phyloP scores from a whole-genome alignment of 2,888 invertebrate species.

The Megalurothrips usitatus region DNA sequence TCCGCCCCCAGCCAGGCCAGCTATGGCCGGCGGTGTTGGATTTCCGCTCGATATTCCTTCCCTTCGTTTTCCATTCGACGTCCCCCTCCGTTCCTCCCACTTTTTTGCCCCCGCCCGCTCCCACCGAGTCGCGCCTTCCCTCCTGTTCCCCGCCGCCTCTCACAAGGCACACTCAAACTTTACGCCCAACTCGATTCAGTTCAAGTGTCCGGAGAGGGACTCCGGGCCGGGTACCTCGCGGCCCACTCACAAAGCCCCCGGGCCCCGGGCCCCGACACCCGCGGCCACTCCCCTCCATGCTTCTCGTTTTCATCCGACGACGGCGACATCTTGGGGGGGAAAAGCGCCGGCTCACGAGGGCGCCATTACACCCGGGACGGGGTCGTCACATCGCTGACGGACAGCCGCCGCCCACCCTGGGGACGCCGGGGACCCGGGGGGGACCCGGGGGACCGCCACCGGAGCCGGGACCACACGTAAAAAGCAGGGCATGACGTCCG shows the following conservation, averaged over 20 bases:
- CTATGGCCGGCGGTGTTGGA: background rate
- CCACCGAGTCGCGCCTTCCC: too few species aligned
- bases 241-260: too few species aligned
- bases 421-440: background rate
- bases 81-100: too few species aligned
- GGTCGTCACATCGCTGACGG: background rate
- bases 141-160: too few species aligned
- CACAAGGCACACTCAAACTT: too few species aligned
- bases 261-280: too few species aligned
- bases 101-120: too few species aligned
- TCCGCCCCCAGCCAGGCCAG: background rate
- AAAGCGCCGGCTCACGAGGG: constrained; percentile 7
- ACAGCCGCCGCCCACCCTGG: background rate
- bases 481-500: background rate
- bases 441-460: background rate
- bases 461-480: constrained; percentile 1
- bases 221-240: too few species aligned
- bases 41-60: constrained; percentile 5
- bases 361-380: background rate
- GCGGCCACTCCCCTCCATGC: background rate
- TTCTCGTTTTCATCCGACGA: constrained; percentile 1
- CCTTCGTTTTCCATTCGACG: background rate
- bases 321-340: background rate
- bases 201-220: too few species aligned
- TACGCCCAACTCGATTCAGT: too few species aligned